These are phyloP conservation scores for Eulithis testata DNA, from an alignment of 2,888 invertebrate species.

Conservation along the genomic window DNA sequence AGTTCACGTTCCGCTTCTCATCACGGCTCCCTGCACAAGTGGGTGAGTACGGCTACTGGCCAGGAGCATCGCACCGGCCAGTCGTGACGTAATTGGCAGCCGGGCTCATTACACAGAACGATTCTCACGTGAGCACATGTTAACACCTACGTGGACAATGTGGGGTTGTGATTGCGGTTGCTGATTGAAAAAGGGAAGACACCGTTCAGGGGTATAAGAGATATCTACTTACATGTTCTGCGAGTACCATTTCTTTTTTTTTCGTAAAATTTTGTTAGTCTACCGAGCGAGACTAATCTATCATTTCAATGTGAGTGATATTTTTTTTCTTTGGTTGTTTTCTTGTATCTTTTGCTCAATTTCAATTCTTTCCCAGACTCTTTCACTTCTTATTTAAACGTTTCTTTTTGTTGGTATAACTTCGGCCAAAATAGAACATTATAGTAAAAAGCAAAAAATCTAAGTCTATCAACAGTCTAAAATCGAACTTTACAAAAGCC, in stretches of 20 bases:
- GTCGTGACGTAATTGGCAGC: constrained; percentile 79
- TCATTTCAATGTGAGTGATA: too few species aligned
- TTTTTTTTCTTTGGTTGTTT: too few species aligned
- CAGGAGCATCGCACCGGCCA: constrained; percentile 78
- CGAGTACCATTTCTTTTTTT: too few species aligned
- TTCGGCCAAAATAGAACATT: too few species aligned
- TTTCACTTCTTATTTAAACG: too few species aligned
- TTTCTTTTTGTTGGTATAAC: too few species aligned
- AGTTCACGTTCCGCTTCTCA: constrained; percentile 78
- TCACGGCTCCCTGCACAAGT: constrained; percentile 78
- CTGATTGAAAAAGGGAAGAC: not conserved
- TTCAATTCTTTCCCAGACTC: too few species aligned
- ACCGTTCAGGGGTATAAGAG: too few species aligned
- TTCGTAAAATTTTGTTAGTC: too few species aligned
- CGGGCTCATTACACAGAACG: constrained; percentile 74
- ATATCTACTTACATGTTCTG: too few species aligned
- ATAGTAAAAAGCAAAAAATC: not conserved
- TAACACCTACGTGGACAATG: constrained; percentile 54
- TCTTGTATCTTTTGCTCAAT: too few species aligned
- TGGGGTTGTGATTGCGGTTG: constrained; percentile 15
- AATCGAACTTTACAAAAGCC: constrained; percentile 6
- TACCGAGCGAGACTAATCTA: too few species aligned
- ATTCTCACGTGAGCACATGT: constrained; percentile 64
- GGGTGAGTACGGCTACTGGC: constrained; percentile 80
- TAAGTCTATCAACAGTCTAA: not conserved